Conservation (phyloP, 2,888 invertebrate species). For the Pterostichus madidus region DNA sequence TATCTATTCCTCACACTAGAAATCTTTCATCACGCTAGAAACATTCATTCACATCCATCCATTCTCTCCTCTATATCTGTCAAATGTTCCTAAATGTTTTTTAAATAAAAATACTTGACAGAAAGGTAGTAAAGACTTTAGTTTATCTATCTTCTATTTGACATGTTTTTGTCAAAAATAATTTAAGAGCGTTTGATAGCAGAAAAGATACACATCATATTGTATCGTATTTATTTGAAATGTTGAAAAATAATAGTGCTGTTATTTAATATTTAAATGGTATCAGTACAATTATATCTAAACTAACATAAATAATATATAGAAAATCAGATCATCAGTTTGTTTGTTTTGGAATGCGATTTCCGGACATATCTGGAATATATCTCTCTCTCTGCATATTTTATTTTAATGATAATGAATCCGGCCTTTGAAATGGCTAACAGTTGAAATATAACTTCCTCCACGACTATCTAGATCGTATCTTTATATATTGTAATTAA, state of each 20-base stretch:
- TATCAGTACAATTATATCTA: background rate
- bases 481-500: conserved; percentile 59
- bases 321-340: conserved; percentile 5
- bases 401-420: conserved; percentile 61
- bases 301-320: conserved; percentile 17
- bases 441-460: conserved; percentile 62
- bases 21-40: too few species aligned
- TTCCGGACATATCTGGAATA: conserved; percentile 53
- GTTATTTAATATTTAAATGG: conserved; percentile 9
- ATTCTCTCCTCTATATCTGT: too few species aligned
- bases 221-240: conserved; percentile 17
- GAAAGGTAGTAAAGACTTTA: too few species aligned
- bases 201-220: too few species aligned
- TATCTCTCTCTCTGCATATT: conserved; percentile 16
- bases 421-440: conserved; percentile 55
- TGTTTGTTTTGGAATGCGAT: conserved; percentile 15
- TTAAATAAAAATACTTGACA: too few species aligned
- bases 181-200: too few species aligned
- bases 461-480: conserved; percentile 41
- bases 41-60: too few species aligned
- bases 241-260: conserved; percentile 12
- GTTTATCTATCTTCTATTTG: too few species aligned
- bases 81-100: too few species aligned
- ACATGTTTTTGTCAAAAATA: too few species aligned
- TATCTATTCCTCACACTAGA: too few species aligned